phyloP scores from a whole-genome alignment of 2,113 vertebrate genomes.

The Argyrosomus japonicus region DNA sequence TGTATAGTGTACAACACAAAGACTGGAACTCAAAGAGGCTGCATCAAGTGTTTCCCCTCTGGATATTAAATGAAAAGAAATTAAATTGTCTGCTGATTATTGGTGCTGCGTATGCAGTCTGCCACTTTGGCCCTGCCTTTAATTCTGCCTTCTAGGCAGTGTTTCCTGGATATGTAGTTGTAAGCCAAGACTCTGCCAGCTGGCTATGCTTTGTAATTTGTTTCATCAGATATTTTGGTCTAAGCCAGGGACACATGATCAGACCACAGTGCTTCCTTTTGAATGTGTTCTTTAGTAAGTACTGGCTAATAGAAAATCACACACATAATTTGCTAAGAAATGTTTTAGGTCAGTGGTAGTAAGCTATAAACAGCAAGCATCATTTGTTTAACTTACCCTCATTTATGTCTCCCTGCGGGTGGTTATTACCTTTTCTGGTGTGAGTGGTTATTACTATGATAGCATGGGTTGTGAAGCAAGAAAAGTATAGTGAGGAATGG shows the following conservation, averaged over 20 bases:
- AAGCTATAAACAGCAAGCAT: background rate
- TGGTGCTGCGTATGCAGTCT: background rate
- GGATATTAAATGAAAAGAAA: slow-evolving; percentile 17
- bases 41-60: background rate
- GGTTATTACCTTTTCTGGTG: background rate
- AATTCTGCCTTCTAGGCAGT: slow-evolving; percentile 33
- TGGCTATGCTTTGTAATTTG: slow-evolving; percentile 22
- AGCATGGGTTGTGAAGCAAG: background rate
- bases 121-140: background rate
- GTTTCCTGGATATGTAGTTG: slow-evolving; percentile 11
- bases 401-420: background rate
- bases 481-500: background rate
- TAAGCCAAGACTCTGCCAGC: slow-evolving; percentile 13
- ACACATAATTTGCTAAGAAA: background rate
- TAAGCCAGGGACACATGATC: background rate
- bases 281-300: background rate
- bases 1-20: background rate
- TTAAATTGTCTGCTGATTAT: slow-evolving; percentile 1
- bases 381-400: background rate
- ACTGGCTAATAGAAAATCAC: background rate
- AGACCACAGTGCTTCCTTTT: background rate
- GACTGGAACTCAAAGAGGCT: slow-evolving; percentile 1
- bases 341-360: background rate
- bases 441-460: background rate
- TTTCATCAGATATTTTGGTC: slow-evolving; percentile 15